Evolutionary conservation across 1,140 invertebrate species (phyloP).

Genomic region (Lepidurus apus): DNA sequence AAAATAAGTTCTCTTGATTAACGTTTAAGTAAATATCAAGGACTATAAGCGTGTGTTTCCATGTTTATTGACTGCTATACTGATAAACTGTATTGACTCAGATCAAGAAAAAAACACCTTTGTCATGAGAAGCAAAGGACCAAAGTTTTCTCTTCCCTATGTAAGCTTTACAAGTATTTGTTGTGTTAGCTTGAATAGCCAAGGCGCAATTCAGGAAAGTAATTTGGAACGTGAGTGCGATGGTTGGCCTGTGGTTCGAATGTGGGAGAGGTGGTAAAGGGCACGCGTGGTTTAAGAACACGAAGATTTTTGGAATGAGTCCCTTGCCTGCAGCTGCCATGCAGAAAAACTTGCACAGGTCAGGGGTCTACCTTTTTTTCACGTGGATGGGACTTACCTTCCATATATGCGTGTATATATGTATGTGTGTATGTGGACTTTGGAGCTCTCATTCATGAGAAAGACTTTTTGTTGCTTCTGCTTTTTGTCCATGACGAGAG

Average conservation of each 20-base stretch:
- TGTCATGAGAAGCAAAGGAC: neutral
- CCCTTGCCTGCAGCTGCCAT: constrained; percentile 6
- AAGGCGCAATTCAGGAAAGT: neutral
- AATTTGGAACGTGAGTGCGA: constrained; percentile 9
- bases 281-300: constrained; percentile 9
- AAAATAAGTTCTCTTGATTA: no score
- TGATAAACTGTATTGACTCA: no score
- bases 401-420: neutral
- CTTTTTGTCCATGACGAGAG: constrained; percentile 15
- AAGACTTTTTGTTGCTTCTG: neutral
- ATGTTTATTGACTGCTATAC: no score
- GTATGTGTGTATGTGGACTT: neutral
- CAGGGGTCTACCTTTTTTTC: neutral
- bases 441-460: neutral
- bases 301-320: neutral
- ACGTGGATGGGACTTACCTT: constrained; percentile 13
- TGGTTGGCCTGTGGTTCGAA: constrained; percentile 13
- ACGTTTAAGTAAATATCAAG: no score
- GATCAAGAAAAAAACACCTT: no score
- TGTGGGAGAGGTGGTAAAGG: constrained; percentile 20
- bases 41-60: no score
- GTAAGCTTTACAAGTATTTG: neutral
- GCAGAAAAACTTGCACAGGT: neutral
- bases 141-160: neutral
- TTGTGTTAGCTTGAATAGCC: neutral